Percentiles rank a stretch among this genome's conserved stretches.
Conservation (phyloP, 2,797 vertebrate species). For the Pagetopsis macropterus region DNA sequence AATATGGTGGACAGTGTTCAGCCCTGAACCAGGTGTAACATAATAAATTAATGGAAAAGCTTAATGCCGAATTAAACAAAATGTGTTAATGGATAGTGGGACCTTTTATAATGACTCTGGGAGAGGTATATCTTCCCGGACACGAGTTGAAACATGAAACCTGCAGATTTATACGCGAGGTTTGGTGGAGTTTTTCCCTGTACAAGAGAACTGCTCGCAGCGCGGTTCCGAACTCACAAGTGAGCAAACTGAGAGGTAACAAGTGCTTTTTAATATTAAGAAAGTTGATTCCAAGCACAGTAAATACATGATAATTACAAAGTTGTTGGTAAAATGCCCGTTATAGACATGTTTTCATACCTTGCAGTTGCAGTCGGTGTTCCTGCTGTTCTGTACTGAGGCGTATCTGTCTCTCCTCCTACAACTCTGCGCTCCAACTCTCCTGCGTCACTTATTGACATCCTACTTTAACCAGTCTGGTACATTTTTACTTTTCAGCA, state of each 20-base stretch:
- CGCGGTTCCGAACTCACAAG: constrained; percentile 5
- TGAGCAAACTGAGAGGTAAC: background rate
- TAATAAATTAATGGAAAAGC: background rate
- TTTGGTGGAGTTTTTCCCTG: constrained; percentile 8
- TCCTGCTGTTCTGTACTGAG: constrained; percentile 15
- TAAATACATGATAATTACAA: accelerated
- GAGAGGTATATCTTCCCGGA: accelerated
- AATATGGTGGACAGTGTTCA: background rate
- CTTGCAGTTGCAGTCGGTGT: constrained; percentile 15
- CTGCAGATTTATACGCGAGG: background rate
- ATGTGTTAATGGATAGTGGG: accelerated
- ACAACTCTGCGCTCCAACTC: constrained; percentile 44
- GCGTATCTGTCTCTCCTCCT: constrained; percentile 53
- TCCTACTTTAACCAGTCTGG: constrained; percentile 65
- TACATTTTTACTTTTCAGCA: background rate
- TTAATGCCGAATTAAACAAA: constrained; percentile 12
- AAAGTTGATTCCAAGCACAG: background rate
- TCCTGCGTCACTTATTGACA: constrained; percentile 78
- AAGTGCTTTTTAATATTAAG: background rate
- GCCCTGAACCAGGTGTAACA: background rate
- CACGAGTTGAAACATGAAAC: background rate
- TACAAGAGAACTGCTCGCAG: background rate
- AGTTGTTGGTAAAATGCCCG: background rate
- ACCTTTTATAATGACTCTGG: background rate
- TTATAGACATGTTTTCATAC: constrained; percentile 40